These are phyloP conservation scores for Spilosoma lubricipeda DNA, from an alignment of 2,888 invertebrate genomes.

Conservation along the genomic window DNA sequence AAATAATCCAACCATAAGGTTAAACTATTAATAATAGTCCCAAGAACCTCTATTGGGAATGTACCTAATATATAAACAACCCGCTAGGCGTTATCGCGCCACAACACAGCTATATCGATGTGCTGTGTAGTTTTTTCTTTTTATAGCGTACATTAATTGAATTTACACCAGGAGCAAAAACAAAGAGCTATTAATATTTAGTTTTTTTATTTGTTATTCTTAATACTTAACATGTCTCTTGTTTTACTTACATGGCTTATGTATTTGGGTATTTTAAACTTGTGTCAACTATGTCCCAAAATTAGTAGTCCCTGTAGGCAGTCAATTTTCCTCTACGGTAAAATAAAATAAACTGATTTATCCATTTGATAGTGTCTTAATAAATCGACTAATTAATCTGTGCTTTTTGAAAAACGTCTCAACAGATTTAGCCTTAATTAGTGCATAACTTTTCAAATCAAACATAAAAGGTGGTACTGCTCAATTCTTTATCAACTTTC, in stretches of 20 bases:
- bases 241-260: neutral
- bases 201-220: neutral
- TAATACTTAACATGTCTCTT: neutral
- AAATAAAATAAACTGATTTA: neutral
- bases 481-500: neutral
- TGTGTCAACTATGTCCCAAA: neutral
- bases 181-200: neutral
- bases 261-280: neutral
- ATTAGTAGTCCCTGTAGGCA: neutral
- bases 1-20: neutral
- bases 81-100: neutral
- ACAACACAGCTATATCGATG: neutral
- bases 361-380: neutral
- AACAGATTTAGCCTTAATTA: neutral
- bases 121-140: neutral
- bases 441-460: neutral
- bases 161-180: neutral
- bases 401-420: neutral
- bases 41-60: neutral
- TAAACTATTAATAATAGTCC: conserved; percentile 6
- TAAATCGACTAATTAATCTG: neutral
- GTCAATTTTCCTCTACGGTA: neutral
- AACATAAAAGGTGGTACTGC: no score
- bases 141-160: neutral
- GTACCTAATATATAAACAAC: neutral